A percentile compares a stretch with the other conserved stretches of the same genome.
phyloP scores from a whole-genome alignment of 2,888 invertebrate species.

The Polydrusus cervinus region DNA sequence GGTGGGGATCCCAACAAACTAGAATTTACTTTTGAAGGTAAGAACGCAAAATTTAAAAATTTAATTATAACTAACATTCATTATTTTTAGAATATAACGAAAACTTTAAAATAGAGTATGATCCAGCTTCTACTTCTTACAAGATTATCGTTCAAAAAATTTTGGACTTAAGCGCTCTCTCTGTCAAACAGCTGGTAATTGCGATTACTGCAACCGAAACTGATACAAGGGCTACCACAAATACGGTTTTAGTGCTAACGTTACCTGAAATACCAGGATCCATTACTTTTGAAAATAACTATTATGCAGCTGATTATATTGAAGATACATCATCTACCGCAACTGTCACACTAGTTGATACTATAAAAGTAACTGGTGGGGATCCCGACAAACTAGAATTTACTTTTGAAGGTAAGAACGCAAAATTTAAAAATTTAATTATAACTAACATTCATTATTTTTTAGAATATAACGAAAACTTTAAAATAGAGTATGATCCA shows the following conservation, averaged over 20 bases:
- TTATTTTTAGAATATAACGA: conserved; percentile 44
- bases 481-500: not conserved
- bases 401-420: not conserved
- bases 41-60: not conserved
- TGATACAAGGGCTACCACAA: not conserved
- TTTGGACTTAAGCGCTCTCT: not conserved
- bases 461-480: not conserved
- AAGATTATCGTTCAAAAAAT: not conserved
- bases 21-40: conserved; percentile 13
- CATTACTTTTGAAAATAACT: not conserved
- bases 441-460: not conserved
- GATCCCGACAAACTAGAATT: not conserved
- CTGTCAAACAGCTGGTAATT: not conserved
- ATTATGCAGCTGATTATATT: not conserved
- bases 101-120: not conserved
- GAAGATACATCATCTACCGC: not conserved
- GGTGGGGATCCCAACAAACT: not conserved
- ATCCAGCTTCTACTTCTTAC: not conserved
- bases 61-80: not conserved
- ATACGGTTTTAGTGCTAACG: not conserved
- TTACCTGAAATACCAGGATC: not conserved
- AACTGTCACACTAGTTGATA: not conserved
- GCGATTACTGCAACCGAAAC: not conserved
- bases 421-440: not conserved
- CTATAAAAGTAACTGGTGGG: not conserved